Conservation (phyloP, 2,113 vertebrate species). For the Myrmophylax atrothorax region DNA sequence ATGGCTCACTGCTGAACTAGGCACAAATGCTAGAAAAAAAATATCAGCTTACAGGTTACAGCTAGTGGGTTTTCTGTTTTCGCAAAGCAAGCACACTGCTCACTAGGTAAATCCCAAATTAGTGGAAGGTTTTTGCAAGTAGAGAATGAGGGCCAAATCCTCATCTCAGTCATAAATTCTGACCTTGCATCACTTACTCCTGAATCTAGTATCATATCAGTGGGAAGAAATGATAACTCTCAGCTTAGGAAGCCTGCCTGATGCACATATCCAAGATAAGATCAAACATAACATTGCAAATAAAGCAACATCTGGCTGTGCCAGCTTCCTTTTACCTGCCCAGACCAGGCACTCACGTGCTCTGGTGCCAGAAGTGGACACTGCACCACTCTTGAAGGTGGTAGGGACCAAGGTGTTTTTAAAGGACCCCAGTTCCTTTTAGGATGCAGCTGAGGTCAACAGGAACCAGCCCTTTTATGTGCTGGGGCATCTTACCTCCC, state of each 20-base stretch:
- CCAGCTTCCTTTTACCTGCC: background rate
- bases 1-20: background rate
- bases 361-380: background rate
- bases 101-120: background rate
- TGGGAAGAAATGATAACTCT: background rate
- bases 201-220: background rate
- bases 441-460: background rate
- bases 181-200: background rate
- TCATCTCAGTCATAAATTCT: background rate
- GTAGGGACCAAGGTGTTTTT: background rate
- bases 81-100: background rate
- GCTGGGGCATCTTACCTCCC: background rate
- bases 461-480: background rate
- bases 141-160: background rate
- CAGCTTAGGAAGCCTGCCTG: background rate
- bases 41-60: background rate
- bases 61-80: background rate
- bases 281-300: background rate
- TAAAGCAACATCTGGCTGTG: accelerated
- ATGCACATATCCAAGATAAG: background rate
- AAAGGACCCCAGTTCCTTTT: background rate
- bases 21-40: background rate
- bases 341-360: background rate
- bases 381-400: background rate
- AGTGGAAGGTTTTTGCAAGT: background rate